Conservation (phyloP, 1,140 invertebrate genomes). For the Drosophila santomea region DNA sequence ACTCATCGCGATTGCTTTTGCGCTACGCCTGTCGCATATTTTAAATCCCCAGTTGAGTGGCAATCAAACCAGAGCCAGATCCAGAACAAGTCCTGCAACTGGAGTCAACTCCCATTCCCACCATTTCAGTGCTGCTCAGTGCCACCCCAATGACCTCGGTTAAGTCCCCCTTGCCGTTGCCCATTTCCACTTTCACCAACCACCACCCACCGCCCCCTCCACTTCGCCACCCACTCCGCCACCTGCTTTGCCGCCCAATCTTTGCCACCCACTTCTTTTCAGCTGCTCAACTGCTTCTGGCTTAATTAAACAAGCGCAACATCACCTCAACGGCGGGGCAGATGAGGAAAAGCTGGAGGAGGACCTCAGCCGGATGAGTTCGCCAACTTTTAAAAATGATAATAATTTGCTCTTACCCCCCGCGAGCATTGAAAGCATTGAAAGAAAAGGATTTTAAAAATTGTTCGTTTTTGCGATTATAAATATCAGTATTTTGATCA, state of each 20-base stretch:
- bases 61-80: conserved; percentile 65
- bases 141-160: conserved; percentile 56
- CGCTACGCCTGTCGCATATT: conserved; percentile 78
- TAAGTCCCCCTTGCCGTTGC: neutral
- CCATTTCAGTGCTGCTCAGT: conserved; percentile 12
- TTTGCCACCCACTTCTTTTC: conserved; percentile 16
- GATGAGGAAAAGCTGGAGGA: conserved; percentile 12
- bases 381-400: conserved; percentile 76
- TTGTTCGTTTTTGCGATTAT: no score
- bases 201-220: neutral
- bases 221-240: conserved; percentile 6
- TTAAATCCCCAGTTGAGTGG: conserved; percentile 82
- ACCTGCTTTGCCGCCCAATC: conserved; percentile 2
- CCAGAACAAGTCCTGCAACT: conserved; percentile 29
- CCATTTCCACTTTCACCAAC: neutral
- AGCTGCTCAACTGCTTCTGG: conserved; percentile 38
- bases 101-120: conserved; percentile 15
- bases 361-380: conserved; percentile 39
- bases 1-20: conserved; percentile 65
- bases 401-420: conserved; percentile 65
- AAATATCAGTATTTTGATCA: no score
- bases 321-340: conserved; percentile 64
- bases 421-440: conserved; percentile 23
- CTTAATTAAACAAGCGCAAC: conserved; percentile 80
- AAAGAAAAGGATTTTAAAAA: neutral